Evolutionary conservation across 2,888 invertebrate species (phyloP).

Genomic region (Pyrochroa serraticornis): DNA sequence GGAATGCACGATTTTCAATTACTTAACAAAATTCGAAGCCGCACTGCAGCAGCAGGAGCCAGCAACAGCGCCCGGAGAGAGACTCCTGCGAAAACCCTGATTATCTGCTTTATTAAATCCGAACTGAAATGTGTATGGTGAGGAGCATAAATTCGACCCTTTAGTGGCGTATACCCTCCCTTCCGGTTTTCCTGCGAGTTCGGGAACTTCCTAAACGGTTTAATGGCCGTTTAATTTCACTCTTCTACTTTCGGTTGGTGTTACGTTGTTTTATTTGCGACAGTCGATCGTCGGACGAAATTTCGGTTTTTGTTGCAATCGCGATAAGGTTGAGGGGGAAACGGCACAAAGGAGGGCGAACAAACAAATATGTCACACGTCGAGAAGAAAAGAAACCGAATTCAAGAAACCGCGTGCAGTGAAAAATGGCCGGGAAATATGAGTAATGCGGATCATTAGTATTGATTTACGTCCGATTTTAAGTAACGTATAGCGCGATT

Average conservation of each 20-base stretch:
- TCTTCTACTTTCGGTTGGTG: too few species aligned
- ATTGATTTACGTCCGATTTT: slow-evolving; percentile 38
- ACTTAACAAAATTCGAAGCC: too few species aligned
- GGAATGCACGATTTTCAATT: neutral
- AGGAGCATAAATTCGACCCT: slow-evolving; percentile 5
- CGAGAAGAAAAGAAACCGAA: too few species aligned
- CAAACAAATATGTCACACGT: neutral
- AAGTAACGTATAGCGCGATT: slow-evolving; percentile 36
- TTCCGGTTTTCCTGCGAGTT: slow-evolving; percentile 1
- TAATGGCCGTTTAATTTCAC: too few species aligned
- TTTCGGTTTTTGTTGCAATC: neutral
- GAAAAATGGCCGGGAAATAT: slow-evolving; percentile 26
- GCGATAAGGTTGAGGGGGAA: neutral
- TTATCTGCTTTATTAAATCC: slow-evolving; percentile 19
- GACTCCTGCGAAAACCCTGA: neutral
- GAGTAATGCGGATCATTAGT: slow-evolving; percentile 35
- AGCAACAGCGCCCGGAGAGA: too few species aligned
- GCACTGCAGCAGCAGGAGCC: too few species aligned
- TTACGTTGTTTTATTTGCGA: neutral
- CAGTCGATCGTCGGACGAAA: too few species aligned
- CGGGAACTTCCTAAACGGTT: too few species aligned
- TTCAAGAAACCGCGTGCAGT: neutral
- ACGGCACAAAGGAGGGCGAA: neutral
- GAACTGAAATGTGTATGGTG: neutral
- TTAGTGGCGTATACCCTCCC: slow-evolving; percentile 4